A percentile compares a stretch with the other conserved stretches of the same genome.
Conservation (phyloP, 2,113 vertebrate genomes). For the Aphyosemion australe region DNA sequence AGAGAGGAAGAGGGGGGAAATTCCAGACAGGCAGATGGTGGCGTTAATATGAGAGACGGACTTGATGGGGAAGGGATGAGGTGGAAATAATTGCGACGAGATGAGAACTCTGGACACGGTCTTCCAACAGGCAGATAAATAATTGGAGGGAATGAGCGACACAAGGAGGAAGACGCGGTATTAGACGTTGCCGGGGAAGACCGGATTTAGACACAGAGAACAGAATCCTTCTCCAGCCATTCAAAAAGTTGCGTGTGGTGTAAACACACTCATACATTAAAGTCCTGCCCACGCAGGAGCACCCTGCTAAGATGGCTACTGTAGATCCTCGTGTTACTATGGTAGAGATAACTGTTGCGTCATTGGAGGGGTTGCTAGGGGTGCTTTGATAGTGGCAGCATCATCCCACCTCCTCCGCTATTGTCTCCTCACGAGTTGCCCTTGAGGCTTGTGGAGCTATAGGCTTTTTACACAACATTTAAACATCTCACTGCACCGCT, state of each 20-base stretch:
- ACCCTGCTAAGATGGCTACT: constrained; percentile 24
- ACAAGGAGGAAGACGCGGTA: constrained; percentile 7
- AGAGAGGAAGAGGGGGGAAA: constrained; percentile 23
- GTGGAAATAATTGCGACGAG: constrained; percentile 28
- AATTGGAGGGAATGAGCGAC: constrained; percentile 41
- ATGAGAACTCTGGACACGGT: constrained; percentile 21
- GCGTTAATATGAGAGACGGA: constrained; percentile 35
- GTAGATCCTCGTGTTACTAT: constrained; percentile 62
- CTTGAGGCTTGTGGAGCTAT: constrained; percentile 18
- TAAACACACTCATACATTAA: constrained; percentile 30
- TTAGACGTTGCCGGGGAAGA: constrained; percentile 1
- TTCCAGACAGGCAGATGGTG: constrained; percentile 50
- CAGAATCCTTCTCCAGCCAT: constrained; percentile 7
- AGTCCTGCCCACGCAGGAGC: constrained; percentile 41
- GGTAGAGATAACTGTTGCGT: constrained; percentile 43
- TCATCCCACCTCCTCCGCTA: not conserved
- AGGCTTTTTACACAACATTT: constrained; percentile 23
- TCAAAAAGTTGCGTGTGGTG: constrained; percentile 17
- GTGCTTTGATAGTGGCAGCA: constrained; percentile 32
- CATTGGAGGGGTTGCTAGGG: constrained; percentile 57
- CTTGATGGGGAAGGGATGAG: constrained; percentile 33
- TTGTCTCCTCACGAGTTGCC: constrained; percentile 20
- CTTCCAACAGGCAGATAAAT: constrained; percentile 42
- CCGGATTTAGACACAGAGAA: constrained; percentile 24
- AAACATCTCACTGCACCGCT: constrained; percentile 12